Evolutionary conservation across 2,888 invertebrate species (phyloP).

Genomic region (Caenorhabditis uteleia): DNA sequence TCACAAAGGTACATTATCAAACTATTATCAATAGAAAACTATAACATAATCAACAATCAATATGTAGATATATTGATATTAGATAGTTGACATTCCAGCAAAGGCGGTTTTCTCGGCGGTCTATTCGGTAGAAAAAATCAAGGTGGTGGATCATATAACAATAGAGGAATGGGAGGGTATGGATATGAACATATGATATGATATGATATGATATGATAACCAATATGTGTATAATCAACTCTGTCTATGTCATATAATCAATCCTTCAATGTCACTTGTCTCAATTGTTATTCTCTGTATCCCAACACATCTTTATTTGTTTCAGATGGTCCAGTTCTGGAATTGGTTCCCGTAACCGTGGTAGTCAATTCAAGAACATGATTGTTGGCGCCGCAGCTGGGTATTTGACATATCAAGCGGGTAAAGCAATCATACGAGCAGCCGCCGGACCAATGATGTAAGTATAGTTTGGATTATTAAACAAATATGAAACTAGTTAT

Average conservation of each 20-base stretch:
- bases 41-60: background rate
- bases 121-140: slow-evolving; percentile 22
- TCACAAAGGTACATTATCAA: background rate
- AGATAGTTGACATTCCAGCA: slow-evolving; percentile 12
- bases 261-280: slow-evolving; percentile 18
- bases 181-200: no score
- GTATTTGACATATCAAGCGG: slow-evolving; percentile 67
- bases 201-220: no score
- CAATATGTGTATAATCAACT: no score
- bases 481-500: background rate
- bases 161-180: no score
- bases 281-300: slow-evolving; percentile 15
- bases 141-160: background rate
- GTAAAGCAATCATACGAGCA: slow-evolving; percentile 63
- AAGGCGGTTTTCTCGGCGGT: slow-evolving; percentile 33
- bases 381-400: slow-evolving; percentile 69
- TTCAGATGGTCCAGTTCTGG: slow-evolving; percentile 55
- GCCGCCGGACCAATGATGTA: slow-evolving; percentile 66
- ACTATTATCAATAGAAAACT: background rate
- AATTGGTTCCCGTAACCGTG: slow-evolving; percentile 60
- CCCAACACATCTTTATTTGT: background rate
- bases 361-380: slow-evolving; percentile 65
- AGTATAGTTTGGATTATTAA: slow-evolving; percentile 9
- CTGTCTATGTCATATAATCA: no score
- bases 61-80: background rate